These are phyloP conservation scores for Drosophila planitibia DNA, from an alignment of 2,888 invertebrate species.

Conservation along the genomic window DNA sequence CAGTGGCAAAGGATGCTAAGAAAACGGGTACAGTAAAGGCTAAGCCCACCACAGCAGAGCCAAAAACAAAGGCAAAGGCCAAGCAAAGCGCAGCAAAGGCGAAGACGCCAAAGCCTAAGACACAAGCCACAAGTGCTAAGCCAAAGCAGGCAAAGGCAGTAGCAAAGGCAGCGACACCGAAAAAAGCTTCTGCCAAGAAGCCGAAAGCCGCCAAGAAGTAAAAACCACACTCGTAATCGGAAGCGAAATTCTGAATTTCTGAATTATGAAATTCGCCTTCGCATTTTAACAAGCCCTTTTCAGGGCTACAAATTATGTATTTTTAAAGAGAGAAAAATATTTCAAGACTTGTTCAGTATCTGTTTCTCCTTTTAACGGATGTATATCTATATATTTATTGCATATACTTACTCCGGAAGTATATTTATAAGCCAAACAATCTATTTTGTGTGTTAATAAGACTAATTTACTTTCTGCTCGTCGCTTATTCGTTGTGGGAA, in stretches of 20 bases:
- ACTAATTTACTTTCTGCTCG: neutral
- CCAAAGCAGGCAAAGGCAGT: constrained; percentile 46
- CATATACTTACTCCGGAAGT: neutral
- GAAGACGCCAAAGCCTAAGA: constrained; percentile 40
- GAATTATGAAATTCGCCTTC: neutral
- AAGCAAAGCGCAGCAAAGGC: constrained; percentile 36
- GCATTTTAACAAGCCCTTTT: constrained; percentile 8
- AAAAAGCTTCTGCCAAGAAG: constrained; percentile 44
- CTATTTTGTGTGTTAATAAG: neutral
- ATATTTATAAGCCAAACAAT: no score
- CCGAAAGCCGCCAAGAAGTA: constrained; percentile 48
- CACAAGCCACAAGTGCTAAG: constrained; percentile 26
- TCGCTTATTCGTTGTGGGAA: fast-evolving
- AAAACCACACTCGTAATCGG: constrained; percentile 8
- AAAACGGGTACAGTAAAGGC: constrained; percentile 49
- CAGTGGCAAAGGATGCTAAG: constrained; percentile 42
- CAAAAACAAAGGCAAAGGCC: constrained; percentile 37
- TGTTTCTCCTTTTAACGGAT: neutral
- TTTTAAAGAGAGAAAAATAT: neutral
- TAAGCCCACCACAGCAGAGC: constrained; percentile 39
- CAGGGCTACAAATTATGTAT: constrained; percentile 11
- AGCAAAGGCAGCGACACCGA: constrained; percentile 33
- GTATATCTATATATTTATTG: neutral
- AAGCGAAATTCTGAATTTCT: neutral
- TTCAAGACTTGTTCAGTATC: neutral